Evolutionary conservation across 1,140 invertebrate genomes (phyloP), one percentile per base, ranked within the genome.

Genomic region (Argopecten irradians): DNA sequence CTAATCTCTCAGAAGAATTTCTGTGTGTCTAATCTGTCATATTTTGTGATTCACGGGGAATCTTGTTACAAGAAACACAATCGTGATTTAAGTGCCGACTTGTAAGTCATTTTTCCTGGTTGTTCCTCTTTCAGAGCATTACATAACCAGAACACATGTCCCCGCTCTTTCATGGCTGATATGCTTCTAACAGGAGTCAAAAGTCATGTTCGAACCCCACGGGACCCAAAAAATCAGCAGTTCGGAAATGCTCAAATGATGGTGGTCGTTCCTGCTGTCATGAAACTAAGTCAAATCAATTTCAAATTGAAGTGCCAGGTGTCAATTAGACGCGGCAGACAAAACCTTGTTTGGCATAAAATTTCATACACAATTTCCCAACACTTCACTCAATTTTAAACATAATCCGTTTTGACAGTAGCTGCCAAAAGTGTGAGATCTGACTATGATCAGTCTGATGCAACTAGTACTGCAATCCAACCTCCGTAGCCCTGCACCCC

Each of bases 351-450:
- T 71, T 71, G 55, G 55, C 55, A 71, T 71, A 71, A 71, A 71
- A 71, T 71, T 71, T 71, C 55, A 71, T 71, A 71, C 55, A 71
- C 55, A 71, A 71, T 71, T 71, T 71, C 55, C 55, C 55, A 22
- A 71, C 55, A 71, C 55, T 71, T 71, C 55, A 71, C 55, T 71
- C 55, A 71, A 71, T 71, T 71, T 71, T 71, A 71, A 71, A 71
- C 55, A 71, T 71, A 71, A 71, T 71, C 55, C 55, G 28, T 71
- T 71, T 71, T 71, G 55, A 71, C 55, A 71, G 55, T 71, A 71
- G 55, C 55, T 71, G 55, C 55, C 55, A 71, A 71, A n/a, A 71
- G 55, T 71, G 36, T 71, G 55, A 71, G 55, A 71, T 71, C 22
- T 3, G 55, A 71, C 22, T 71, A 71, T n/a, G 22, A 11, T 28